Base-by-base conservation (phyloP, 2,113 vertebrate genomes). In the Okapia johnstoni region DNA sequence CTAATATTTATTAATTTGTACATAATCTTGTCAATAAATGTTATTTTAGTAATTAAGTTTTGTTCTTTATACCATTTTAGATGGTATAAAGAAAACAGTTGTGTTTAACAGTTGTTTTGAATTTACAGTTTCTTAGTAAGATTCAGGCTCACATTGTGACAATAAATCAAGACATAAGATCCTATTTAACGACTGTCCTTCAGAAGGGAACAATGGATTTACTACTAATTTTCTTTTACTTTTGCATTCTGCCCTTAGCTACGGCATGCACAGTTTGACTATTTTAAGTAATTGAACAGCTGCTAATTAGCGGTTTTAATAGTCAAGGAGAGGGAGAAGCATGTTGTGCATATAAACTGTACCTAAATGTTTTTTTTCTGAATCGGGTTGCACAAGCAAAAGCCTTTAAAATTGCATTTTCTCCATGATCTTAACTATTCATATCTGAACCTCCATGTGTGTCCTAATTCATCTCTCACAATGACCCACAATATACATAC, bases 231-330 rank as follows among this genome's bases (percentile, higher is more conserved):
- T 94, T 90, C 70, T 94, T 95, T 85, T 57, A 26, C 70, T 81
- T 94, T 17, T 95, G 17, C 19, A 73, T 88, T 94, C 52, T 86
- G n/a, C 95, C 40, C 66, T 94, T 86, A 94, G 90, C 76, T 58
- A 60, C 25, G 76, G n/a, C 36, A 85, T 70, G 12, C n/a, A 85
- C 77, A 94, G 50, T 48, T 95, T 96, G 66, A 73, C 66, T 90
- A 70, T 96, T 96, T 93, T 89, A 90, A 95, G 90, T 54, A 90
- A 96, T 61, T 6, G 25, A 95, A 95, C 60, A 97, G 81, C 66
- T 95, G 88, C 33, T 90, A 93, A 98, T 96, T 85, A 88, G 80
- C 90, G 52, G 30, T 63, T 97, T 88, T 94, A 73, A 92, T 92
- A 96, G 93, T 89, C 50, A 93, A 84, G 88, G 40, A 89, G 86